Base-by-base conservation (phyloP, 2,888 invertebrate species). In the Syritta pipiens region DNA sequence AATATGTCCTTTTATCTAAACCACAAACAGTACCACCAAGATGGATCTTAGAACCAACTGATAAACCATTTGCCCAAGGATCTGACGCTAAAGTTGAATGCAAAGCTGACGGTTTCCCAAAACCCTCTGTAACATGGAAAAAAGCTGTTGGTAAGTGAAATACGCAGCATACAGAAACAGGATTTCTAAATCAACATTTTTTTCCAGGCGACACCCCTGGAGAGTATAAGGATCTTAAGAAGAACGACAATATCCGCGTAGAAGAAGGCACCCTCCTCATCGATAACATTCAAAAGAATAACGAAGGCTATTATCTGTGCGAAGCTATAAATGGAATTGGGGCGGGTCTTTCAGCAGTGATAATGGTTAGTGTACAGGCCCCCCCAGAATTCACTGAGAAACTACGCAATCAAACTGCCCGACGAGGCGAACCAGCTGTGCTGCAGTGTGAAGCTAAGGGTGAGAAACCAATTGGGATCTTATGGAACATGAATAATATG, bases 281-380 rank as follows among this genome's bases (percentile, higher is more conserved):
- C 85, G 93, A 94, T 84, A 96, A 97, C 85, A 97, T 97, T 82
- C 95, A 95, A 88, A 97, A 97, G 90, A 94, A 93, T 14, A 97
- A 97, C 86, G 96, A 97, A 90, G 97, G 97, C 17, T 96, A 96
- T 87, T 98, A 97, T 88, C 91, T 98, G 40, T 98, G 98, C 87
- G 97, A 98, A 90, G 97, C 97, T 71, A 96, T 96, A 48, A 98
- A 98, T 89, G 96, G 97, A 84, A 97, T 98, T 84, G 97, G 97
- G 77, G 95, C 97, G 77, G 97, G 97, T 85, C 91, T 98, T 26
- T 98, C 97, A 59, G 97, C 97, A 83, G 97, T 98, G 17, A 96
- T 97, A 84, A 92, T 95, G 84, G 95, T 98, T 82, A 96, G 95
- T 83, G 97, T 98, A 35, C 97, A 97, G 95, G 97, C 97, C 71